These are phyloP conservation scores for Nemurella pictetii DNA, from an alignment of 2,888 invertebrate genomes.

Conservation along the genomic window DNA sequence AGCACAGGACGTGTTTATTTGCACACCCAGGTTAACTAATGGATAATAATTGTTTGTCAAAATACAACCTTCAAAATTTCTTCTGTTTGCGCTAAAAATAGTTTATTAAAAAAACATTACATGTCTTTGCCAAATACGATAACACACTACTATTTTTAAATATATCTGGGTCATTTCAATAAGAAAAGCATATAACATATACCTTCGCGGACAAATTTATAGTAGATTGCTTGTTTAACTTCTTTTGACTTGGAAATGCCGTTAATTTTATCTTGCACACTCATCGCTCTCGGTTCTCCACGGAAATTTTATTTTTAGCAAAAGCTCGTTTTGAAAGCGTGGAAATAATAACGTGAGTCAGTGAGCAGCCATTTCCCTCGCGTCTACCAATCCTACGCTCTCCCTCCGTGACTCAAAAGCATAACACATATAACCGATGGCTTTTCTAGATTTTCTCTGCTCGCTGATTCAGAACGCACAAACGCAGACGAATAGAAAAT, in stretches of 20 bases:
- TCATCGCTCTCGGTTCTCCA: not conserved
- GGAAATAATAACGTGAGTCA: not conserved
- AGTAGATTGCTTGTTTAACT: not conserved
- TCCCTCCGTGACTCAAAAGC: not conserved
- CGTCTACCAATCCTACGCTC: not conserved
- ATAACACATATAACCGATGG: not conserved
- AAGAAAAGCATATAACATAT: not conserved
- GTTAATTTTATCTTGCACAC: not conserved
- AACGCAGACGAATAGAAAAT: not conserved
- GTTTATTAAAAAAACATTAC: not conserved
- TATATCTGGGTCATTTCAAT: conserved; percentile 14
- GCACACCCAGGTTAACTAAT: conserved; percentile 6
- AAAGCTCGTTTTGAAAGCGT: not conserved
- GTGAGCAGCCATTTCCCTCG: not conserved
- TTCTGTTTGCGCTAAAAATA: not conserved
- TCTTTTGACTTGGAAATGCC: not conserved
- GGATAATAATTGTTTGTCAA: conserved; percentile 25
- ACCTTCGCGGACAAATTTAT: not conserved
- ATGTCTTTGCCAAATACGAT: conserved; percentile 9
- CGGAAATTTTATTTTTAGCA: not conserved
- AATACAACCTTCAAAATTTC: conserved; percentile 21
- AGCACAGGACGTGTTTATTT: not conserved
- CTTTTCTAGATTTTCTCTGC: not conserved
- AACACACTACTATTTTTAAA: not conserved
- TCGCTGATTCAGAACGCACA: not conserved